These are phyloP conservation scores for Acestrorhynchus altus DNA, from an alignment of 2,797 vertebrate species.

Conservation along the genomic window DNA sequence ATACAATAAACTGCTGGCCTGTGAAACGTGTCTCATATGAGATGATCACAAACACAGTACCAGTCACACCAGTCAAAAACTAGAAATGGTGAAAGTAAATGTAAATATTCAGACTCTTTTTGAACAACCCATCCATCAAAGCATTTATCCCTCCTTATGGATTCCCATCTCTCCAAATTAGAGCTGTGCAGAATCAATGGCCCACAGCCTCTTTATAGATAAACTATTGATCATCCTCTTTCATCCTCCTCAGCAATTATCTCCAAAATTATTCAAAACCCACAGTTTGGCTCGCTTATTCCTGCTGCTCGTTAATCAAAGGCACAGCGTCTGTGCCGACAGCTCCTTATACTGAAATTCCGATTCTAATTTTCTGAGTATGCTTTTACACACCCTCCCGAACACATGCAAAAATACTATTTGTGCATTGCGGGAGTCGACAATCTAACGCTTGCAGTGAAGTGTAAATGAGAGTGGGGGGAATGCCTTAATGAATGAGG, in stretches of 20 bases:
- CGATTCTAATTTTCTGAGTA: slow-evolving; percentile 1
- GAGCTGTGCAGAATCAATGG: slow-evolving; percentile 45
- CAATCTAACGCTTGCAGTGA: slow-evolving; percentile 30
- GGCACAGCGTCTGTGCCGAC: slow-evolving; percentile 6
- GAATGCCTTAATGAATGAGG: slow-evolving; percentile 35
- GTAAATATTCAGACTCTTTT: neutral
- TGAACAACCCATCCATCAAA: neutral
- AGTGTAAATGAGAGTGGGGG: slow-evolving; percentile 51
- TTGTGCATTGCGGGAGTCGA: slow-evolving; percentile 23
- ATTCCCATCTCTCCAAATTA: slow-evolving; percentile 33
- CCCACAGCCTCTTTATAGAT: slow-evolving; percentile 35
- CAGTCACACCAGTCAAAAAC: neutral
- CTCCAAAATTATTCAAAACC: slow-evolving; percentile 54
- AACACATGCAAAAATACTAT: slow-evolving; percentile 1
- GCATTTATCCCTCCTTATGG: neutral
- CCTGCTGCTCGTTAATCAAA: slow-evolving; percentile 45
- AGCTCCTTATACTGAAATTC: slow-evolving; percentile 20
- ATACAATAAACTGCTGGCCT: too few relatives aligned
- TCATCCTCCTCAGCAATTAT: slow-evolving; percentile 48
- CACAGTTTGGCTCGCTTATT: slow-evolving; percentile 27
- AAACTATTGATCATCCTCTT: slow-evolving; percentile 47
- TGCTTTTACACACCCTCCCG: neutral
- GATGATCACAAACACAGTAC: neutral
- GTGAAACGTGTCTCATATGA: too few relatives aligned
- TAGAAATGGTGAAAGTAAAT: neutral